Evolutionary conservation across 2,113 vertebrate species (phyloP).

Genomic region (Ursus arctos): DNA sequence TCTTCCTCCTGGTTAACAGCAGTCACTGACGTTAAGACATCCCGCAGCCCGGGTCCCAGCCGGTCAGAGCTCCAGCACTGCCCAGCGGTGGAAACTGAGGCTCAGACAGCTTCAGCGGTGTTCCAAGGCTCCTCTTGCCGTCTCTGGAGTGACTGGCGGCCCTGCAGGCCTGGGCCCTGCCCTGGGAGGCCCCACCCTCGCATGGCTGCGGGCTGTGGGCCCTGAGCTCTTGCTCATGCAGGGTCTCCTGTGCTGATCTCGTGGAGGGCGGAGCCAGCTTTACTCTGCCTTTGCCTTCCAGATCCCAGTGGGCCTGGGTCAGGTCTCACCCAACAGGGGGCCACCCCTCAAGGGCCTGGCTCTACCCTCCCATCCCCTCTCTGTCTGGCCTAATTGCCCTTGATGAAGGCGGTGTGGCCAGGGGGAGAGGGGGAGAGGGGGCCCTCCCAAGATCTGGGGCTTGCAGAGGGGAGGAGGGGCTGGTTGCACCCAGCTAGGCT

Average conservation of each 20-base stretch:
- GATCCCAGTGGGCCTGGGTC: not conserved
- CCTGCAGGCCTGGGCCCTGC: not conserved
- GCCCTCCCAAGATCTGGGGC: not conserved
- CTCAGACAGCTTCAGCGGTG: not conserved
- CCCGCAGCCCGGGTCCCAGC: fast-evolving
- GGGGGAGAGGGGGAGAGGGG: not conserved
- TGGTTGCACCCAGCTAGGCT: not conserved
- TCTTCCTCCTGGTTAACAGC: slow-evolving; percentile 84
- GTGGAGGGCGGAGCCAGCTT: not conserved
- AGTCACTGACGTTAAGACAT: fast-evolving
- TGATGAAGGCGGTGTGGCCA: not conserved
- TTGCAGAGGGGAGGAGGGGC: not conserved
- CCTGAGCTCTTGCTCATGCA: not conserved
- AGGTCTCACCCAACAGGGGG: not conserved
- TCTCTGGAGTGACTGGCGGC: not conserved
- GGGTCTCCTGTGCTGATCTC: not conserved
- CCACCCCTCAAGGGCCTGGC: not conserved
- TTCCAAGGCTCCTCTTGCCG: not conserved
- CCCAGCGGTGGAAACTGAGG: not conserved
- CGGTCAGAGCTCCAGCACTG: fast-evolving
- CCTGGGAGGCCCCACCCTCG: not conserved
- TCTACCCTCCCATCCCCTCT: not conserved
- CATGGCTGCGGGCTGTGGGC: not conserved
- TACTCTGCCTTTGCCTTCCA: not conserved
- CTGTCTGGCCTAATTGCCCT: not conserved